Base-by-base conservation (phyloP, 1,140 invertebrate species). In the Hypothenemus hampei region DNA sequence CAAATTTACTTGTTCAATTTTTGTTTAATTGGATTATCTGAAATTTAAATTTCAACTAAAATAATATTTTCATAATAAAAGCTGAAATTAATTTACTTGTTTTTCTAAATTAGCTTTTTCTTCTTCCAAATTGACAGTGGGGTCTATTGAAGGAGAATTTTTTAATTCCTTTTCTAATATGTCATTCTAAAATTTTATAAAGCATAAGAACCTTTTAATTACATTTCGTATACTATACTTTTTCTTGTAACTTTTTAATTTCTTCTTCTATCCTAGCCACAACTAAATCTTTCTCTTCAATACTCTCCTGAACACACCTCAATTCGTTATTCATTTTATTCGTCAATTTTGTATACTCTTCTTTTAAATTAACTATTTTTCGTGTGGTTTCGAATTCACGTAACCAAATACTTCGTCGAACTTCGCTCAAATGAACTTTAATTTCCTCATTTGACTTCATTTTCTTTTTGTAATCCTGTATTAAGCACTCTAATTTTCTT, bases 241-340 rank as follows among this genome's bases (percentile, higher is more conserved):
- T 19, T 29, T n/a, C 37, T 26, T 50, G 23, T 6, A 57, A 16
- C 7, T 50, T 22, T 21, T 45, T 57, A 4, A 57, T 50, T 31
- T 57, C 45, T 19, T 57, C 47, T 45, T 57, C 47, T 13, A 57
- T 57, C 33, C 20, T 29, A 8, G 33, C 48, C 45, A 57, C 51
- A n/a, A 21, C 47, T 13, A 57, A 36, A 22, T 58, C 57, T 41
- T 58, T 58, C 10, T 58, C 49, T 24, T 52, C 57, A 16, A 58
- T 53, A 33, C 37, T 58, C 3, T 22, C 18, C 22, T 54, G 49
- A 8, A 58, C 44, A 16, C 36, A 41, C 7, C 6, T 4, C 18
- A 54, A 40, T 13, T 58, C 49, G 10, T 35, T 11, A 8, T 22
- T 20, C 41, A 53, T 58, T 35, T 53, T 52, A 3, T 53, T 39